Conservation (phyloP, 2,888 invertebrate species). For the Seladonia tumulorum region DNA sequence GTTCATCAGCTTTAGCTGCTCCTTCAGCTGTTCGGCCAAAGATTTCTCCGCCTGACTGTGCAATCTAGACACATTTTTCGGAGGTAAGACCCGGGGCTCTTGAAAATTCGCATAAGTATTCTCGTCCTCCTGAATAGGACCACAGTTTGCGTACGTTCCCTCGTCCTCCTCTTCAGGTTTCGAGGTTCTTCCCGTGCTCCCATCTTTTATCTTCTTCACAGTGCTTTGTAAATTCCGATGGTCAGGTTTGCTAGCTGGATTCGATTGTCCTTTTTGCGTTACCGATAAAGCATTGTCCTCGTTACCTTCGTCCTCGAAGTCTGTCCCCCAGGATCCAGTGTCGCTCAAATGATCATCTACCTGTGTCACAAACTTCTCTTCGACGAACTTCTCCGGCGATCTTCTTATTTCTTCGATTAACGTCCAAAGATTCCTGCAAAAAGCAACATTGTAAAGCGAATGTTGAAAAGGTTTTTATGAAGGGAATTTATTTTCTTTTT, state of each 20-base stretch:
- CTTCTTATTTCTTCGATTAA: conserved; percentile 79
- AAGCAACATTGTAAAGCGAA: neutral
- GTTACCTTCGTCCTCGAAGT: conserved; percentile 78
- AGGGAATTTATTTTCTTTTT: neutral
- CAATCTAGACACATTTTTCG: conserved; percentile 69
- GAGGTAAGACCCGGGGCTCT: conserved; percentile 23
- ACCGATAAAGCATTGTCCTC: conserved; percentile 64
- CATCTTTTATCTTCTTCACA: neutral
- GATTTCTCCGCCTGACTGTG: conserved; percentile 66
- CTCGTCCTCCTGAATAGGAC: conserved; percentile 47
- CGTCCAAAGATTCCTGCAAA: conserved; percentile 75
- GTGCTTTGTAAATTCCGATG: neutral
- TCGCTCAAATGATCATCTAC: conserved; percentile 73
- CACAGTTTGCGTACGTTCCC: conserved; percentile 79
- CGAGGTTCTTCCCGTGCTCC: neutral
- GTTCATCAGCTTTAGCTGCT: conserved; percentile 73
- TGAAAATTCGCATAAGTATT: conserved; percentile 66
- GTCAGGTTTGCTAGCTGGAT: neutral
- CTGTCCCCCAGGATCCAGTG: conserved; percentile 81
- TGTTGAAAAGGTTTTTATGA: neutral
- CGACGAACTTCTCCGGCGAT: conserved; percentile 76
- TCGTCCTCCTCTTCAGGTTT: conserved; percentile 58
- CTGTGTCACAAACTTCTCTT: conserved; percentile 56
- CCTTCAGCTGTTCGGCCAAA: conserved; percentile 74
- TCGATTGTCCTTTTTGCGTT: conserved; percentile 21